A percentile compares a stretch with the other conserved stretches of the same genome.
These are phyloP conservation scores for Drosophila picticornis DNA, from an alignment of 2,888 invertebrate genomes.

Conservation along the genomic window DNA sequence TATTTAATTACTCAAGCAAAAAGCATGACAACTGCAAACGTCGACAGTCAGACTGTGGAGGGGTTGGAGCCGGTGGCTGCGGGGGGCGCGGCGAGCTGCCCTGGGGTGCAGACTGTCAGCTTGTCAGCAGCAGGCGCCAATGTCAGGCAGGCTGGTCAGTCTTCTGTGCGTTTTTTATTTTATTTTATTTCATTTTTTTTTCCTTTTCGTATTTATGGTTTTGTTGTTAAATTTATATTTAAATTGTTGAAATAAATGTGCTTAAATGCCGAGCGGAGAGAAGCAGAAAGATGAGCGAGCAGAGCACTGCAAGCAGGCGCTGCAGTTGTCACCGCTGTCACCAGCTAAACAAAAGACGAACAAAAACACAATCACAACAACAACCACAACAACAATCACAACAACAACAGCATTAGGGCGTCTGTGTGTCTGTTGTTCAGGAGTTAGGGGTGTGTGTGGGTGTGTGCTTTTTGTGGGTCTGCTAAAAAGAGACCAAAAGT, in stretches of 20 bases:
- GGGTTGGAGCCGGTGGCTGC: not conserved
- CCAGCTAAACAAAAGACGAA: constrained; percentile 67
- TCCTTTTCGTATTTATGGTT: constrained; percentile 6
- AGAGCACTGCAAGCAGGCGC: constrained; percentile 19
- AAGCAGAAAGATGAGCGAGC: not conserved
- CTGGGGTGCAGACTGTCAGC: constrained; percentile 62
- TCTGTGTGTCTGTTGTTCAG: constrained; percentile 1
- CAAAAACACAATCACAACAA: constrained; percentile 6
- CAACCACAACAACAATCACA: not conserved
- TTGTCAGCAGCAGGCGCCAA: constrained; percentile 72
- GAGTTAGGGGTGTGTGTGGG: not conserved
- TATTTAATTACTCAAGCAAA: constrained; percentile 84
- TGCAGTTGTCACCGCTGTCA: constrained; percentile 69
- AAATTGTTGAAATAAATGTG: constrained; percentile 63
- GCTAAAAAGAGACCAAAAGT: not conserved
- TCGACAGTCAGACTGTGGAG: constrained; percentile 45
- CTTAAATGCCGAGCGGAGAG: constrained; percentile 16
- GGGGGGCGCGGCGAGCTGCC: not conserved
- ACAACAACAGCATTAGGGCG: not conserved
- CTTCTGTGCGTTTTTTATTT: constrained; percentile 5
- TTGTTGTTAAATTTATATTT: constrained; percentile 67
- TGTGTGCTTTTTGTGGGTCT: not conserved
- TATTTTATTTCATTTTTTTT: not conserved
- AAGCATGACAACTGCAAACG: constrained; percentile 81
- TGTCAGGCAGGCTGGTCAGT: constrained; percentile 52